Conservation (phyloP, 1,140 invertebrate species). For the Aphis gossypii region DNA sequence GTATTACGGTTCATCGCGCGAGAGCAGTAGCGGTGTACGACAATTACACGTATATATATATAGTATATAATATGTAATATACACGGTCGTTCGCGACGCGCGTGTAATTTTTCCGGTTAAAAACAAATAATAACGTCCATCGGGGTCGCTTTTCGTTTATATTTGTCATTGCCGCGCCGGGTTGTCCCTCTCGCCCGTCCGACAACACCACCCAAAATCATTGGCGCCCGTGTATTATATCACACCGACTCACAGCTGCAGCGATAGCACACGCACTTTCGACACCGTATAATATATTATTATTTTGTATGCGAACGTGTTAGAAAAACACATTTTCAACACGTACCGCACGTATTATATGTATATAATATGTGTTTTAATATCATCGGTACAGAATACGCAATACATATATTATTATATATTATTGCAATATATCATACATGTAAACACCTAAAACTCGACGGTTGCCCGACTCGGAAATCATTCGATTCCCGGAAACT, state of each 20-base stretch:
- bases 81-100: background rate
- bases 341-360: no score
- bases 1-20: background rate
- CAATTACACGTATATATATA: background rate
- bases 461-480: background rate
- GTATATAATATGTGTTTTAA: background rate
- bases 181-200: no score
- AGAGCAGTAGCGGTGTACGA: background rate
- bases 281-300: background rate
- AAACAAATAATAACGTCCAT: background rate
- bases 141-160: background rate
- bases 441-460: no score
- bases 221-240: background rate
- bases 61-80: background rate
- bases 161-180: background rate
- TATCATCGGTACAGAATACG: no score
- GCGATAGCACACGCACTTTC: background rate
- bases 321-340: conserved; percentile 1
- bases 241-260: background rate
- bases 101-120: conserved; percentile 1
- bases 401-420: no score
- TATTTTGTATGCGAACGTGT: background rate
- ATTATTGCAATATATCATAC: no score
- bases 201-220: background rate
- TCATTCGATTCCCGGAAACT: background rate